These are phyloP conservation scores for Myodes glareolus DNA, from an alignment of 2,113 vertebrate species.

Conservation along the genomic window DNA sequence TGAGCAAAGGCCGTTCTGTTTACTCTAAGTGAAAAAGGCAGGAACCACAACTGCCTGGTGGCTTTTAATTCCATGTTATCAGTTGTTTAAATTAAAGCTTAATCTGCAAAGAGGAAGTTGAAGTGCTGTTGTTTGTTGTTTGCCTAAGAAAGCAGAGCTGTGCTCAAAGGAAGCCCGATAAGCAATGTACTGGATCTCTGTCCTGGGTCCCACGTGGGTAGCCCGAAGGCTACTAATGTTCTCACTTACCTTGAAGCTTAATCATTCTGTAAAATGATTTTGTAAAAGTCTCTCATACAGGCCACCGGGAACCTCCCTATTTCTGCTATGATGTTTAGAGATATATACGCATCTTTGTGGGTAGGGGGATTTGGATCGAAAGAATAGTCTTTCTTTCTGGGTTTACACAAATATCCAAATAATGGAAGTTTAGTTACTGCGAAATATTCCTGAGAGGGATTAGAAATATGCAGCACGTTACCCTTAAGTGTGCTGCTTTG, in stretches of 20 bases:
- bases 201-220: neutral
- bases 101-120: slow-evolving; percentile 55
- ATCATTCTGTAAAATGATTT: slow-evolving; percentile 25
- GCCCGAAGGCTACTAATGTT: neutral
- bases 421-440: neutral
- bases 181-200: neutral
- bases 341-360: neutral
- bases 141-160: slow-evolving; percentile 45
- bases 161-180: neutral
- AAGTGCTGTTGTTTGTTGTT: slow-evolving; percentile 1
- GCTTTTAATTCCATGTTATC: slow-evolving; percentile 36
- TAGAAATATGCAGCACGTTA: neutral
- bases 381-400: neutral
- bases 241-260: neutral
- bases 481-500: neutral
- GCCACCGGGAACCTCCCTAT: neutral
- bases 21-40: neutral
- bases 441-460: neutral
- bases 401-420: neutral
- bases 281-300: neutral
- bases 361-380: neutral
- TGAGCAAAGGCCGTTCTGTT: neutral
- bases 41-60: neutral
- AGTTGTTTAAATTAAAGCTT: slow-evolving; percentile 36
- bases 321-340: neutral